Base-by-base conservation (phyloP, 2,113 vertebrate species). In the Scalopus aquaticus region DNA sequence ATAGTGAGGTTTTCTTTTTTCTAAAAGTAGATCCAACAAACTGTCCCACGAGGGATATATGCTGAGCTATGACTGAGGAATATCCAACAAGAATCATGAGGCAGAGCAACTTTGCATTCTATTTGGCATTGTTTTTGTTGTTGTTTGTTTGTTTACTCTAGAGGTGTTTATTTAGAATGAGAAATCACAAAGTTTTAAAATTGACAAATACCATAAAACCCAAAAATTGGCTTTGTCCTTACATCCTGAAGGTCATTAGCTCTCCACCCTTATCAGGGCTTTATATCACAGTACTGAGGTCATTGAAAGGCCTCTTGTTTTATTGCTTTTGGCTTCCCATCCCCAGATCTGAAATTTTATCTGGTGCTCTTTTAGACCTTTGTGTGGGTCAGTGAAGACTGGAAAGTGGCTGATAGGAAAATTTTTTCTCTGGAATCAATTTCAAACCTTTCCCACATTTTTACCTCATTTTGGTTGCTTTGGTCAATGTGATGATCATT, bases 371-470 rank as follows among this genome's bases (percentile, higher is more conserved):
- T 9, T 65, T 80, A 86, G 60, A 83, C n/a, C 28, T 2, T 83
- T 32, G 16, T 2, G 0, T 90, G 51, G 22, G 65, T 84, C 76
- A 74, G 6, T 74, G 60, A 6, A n/a, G 72, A 22, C 22, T 80
- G 70, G n/a, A 8, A 35, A 12, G 24, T 22, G 9, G 54, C 46
- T 95, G 73, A 94, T 30, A 6, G 85, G 54, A 49, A 73, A 44
- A n/a, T 2, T 20, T 79, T 83, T 62, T 54, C 58, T 84, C n/a
- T 67, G 46, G 9, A 51, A 65, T 94, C 22, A 65, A 37, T 90
- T 95, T 9, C 60, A 82, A 20, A 72, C 35, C 19, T 88, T 84
- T 88, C 17, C 77, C 77, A 76, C 73, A 67, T 64, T 80, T 95
- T 30, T 60, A 56, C 42, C 74, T 77, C 56, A 78, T 81, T 82